Conservation (phyloP, 2,113 vertebrate species). For the Theristicus caerulescens region DNA sequence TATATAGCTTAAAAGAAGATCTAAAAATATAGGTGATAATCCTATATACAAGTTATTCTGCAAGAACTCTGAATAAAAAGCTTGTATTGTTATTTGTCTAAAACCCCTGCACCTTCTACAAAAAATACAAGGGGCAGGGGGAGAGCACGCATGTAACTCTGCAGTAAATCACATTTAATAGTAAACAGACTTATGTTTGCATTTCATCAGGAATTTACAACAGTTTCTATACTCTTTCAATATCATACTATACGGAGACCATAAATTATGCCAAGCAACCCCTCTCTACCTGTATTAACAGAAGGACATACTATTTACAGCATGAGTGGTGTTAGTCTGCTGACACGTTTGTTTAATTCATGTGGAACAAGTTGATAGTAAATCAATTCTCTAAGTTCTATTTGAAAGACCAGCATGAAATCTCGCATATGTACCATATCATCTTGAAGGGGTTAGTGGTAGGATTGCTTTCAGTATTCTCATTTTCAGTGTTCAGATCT, state of each 20-base stretch:
- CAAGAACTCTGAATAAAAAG: background rate
- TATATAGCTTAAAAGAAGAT: background rate
- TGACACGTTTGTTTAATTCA: background rate
- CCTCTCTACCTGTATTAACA: background rate
- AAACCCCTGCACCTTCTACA: background rate
- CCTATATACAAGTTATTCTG: background rate
- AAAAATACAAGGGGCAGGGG: background rate
- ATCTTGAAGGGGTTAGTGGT: background rate
- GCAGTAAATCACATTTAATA: background rate
- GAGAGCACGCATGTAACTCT: background rate
- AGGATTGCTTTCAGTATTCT: background rate
- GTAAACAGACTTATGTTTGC: background rate
- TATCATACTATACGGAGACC: background rate
- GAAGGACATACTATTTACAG: background rate
- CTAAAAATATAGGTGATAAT: background rate
- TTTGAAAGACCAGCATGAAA: background rate
- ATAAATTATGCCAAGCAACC: background rate
- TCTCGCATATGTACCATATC: background rate
- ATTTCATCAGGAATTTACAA: background rate
- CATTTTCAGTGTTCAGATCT: background rate
- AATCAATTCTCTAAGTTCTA: background rate
- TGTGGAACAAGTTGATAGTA: background rate
- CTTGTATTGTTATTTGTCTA: background rate
- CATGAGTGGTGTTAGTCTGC: background rate
- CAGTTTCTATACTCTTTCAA: background rate